Percentiles rank a stretch among this genome's conserved stretches.
Conservation (phyloP, 2,888 invertebrate genomes). For the Lysandra bellargus region DNA sequence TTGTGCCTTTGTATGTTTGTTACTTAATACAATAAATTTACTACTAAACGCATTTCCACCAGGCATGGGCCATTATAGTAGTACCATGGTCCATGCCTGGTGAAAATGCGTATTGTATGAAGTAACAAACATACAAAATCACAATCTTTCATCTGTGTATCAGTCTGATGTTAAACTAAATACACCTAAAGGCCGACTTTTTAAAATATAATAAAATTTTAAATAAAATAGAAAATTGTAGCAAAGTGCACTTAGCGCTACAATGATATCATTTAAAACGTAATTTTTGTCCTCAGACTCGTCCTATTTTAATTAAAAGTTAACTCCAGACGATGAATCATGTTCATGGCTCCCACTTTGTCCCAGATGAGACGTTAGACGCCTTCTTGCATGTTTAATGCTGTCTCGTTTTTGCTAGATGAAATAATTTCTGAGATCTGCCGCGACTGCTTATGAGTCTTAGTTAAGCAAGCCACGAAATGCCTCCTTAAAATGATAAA, state of each 20-base stretch:
- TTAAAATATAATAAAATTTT: background rate
- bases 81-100: background rate
- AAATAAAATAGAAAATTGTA: background rate
- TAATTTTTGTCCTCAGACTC: conserved; percentile 13
- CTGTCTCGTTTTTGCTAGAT: conserved; percentile 29
- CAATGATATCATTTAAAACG: background rate
- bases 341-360: conserved; percentile 54
- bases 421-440: conserved; percentile 25
- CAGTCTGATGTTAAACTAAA: background rate
- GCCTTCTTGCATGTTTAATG: conserved; percentile 36
- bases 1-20: too few species aligned
- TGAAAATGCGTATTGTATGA: background rate
- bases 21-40: too few species aligned
- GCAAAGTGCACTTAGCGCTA: background rate
- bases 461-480: background rate
- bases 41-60: too few species aligned
- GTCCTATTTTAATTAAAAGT: conserved; percentile 37
- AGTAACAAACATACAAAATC: too few species aligned
- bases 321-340: conserved; percentile 59
- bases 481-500: background rate
- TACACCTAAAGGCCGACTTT: background rate
- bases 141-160: background rate
- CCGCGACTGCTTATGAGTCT: background rate
- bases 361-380: conserved; percentile 59
- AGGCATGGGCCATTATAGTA: too few species aligned